Base-by-base conservation (phyloP, 2,797 vertebrate species). In the Bradypodion ventrale region DNA sequence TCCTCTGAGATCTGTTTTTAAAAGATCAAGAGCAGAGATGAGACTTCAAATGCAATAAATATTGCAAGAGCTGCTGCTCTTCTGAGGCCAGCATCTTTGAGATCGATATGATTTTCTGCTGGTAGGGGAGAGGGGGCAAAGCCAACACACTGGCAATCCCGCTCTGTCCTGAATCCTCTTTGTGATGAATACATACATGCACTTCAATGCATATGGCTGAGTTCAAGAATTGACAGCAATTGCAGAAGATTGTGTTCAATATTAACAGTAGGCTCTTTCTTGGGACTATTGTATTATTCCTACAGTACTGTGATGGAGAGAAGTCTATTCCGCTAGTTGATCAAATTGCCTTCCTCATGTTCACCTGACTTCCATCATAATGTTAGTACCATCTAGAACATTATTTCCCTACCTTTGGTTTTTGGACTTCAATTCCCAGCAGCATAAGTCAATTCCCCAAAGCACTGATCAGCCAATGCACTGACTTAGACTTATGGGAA, bases 11-110 rank as follows among this genome's bases (percentile, higher is more conserved):
- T 91, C 87, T 87, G 90, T 93, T 93, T 93, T 92, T 88, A 93
- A 92, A 94, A 92, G 95, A 95, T 94, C 93, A 95, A 94, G 94
- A 93, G 88, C 49, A 87, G 84, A 90, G 90, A 89, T 88, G 86
- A 90, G 86, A 85, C 90, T 94, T 95, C 93, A 94, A 87, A 94
- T 94, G 91, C 89, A 92, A 95, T 96, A 94, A 95, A 96, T 96
- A 95, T 95, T 96, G 82, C 92, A 96, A 88, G 63, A 94, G 81
- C 44, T 87, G 46, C 70, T 25, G 81, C 88, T 94, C 92, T 93
- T 93, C 88, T 74, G 94, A 93, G 92, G 92, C 84, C 5, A 25
- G 87, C 88, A 93, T 92, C 89, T 91, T 93, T 92, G 90, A 93
- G 90, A 95, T 93, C 69, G 68, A 90, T 92, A 88, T 90, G 66